phyloP scores from a whole-genome alignment of 2,797 vertebrate genomes.

The Decapterus maruadsi region DNA sequence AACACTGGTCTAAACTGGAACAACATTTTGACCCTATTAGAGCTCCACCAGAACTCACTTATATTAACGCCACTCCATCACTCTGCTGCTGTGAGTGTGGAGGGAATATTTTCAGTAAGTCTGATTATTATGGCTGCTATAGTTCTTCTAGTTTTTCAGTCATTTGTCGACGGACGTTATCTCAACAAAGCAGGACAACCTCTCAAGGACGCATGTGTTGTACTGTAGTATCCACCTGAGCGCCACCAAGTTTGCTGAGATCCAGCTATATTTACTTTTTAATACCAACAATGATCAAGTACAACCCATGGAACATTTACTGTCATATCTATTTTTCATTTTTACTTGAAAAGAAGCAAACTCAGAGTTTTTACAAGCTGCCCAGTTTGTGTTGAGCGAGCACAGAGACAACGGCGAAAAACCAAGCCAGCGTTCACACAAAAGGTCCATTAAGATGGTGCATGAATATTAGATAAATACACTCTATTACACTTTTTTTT shows the following conservation, averaged over 20 bases:
- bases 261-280: conserved; percentile 23
- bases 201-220: background rate
- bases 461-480: conserved; percentile 78
- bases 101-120: background rate
- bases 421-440: conserved; percentile 56
- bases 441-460: conserved; percentile 68
- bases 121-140: too few relatives aligned
- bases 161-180: background rate
- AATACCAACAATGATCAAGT: conserved; percentile 3
- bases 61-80: background rate
- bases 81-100: background rate
- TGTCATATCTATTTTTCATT: conserved; percentile 40
- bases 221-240: background rate
- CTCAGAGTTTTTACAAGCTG: background rate
- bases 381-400: conserved; percentile 39
- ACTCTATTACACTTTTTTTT: conserved; percentile 59
- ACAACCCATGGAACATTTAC: conserved; percentile 8
- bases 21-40: background rate
- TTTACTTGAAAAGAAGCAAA: conserved; percentile 9
- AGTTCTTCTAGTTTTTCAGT: background rate
- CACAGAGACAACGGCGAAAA: conserved; percentile 46
- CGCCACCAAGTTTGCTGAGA: background rate
- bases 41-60: background rate
- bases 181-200: background rate
- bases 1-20: background rate